Base-by-base conservation (phyloP, 1,140 invertebrate species). In the Drosophila sp. region DNA sequence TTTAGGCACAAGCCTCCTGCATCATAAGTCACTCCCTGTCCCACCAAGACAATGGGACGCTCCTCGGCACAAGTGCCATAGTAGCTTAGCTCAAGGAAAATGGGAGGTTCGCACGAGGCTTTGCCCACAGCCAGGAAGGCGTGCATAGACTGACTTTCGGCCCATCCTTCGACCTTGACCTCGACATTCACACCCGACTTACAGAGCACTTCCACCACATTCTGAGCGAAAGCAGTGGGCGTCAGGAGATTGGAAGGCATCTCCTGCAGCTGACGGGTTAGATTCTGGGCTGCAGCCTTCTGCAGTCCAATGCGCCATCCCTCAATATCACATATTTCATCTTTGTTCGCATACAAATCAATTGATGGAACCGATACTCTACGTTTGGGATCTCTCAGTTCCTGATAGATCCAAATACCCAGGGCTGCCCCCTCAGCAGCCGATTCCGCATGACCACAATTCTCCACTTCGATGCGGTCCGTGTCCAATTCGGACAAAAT, bases 11-110 rank as follows among this genome's bases (percentile, higher is more conserved):
- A 95, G 65, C 97, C 97, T 72, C 98, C 98, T 73, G 96, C 95
- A 80, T 99, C 97, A 92, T 98, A 98, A 0, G 97, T 98, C 2
- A 98, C 95, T 17, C 98, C 98, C 93, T 99, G 97, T 0, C 96
- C 96, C 3, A 97, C 95, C n/a, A 97, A 90, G 1, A 95, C 95
- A 8, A 96, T 92, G 6, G 91, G 90, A 2, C 87, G 76, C 1
- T 81, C 92, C 5, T 92, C 91, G 1, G 83, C 75, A 7, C 80
- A 89, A 1, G 91, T 91, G 50, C 76, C 86, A 56, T 91, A 92
- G 60, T 96, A 96, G 17, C 84, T 92, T 1, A 97, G 90, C 91
- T 98, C 96, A 10, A 98, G 87, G 81, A 98, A 97, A 55, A 95
- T 94, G 1, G 96, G 96, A 27, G 94, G 94, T 81, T 97, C 95